phyloP scores from a whole-genome alignment of 2,797 vertebrate genomes.

The Neosalanx taihuensis region DNA sequence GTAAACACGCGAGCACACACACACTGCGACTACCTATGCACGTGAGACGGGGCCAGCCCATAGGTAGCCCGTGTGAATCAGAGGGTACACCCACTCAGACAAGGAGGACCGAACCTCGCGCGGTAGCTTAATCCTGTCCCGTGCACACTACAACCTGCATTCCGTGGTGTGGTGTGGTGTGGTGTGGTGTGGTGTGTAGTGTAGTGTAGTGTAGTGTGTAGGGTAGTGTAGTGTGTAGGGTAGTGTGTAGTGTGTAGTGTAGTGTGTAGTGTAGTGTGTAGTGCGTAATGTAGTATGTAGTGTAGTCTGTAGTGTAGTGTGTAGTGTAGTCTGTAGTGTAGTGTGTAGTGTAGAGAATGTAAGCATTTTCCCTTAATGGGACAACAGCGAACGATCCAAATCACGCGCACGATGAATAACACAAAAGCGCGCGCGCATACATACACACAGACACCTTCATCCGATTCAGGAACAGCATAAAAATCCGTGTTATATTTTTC shows the following conservation, averaged over 20 bases:
- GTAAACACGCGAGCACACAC: background rate
- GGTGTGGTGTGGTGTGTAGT: too few species aligned
- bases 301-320: too few species aligned
- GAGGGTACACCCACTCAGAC: background rate
- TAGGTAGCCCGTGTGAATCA: background rate
- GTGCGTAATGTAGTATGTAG: too few species aligned
- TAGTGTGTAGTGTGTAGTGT: background rate
- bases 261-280: too few species aligned
- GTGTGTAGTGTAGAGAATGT: background rate
- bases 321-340: too few species aligned
- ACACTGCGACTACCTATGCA: constrained; percentile 2
- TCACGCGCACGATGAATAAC: constrained; percentile 1
- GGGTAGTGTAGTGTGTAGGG: too few species aligned
- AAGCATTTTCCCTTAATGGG: background rate
- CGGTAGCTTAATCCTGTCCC: background rate
- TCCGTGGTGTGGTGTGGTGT: background rate
- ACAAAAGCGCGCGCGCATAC: background rate
- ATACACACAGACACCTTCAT: constrained; percentile 7
- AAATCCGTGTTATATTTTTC: background rate
- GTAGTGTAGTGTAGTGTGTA: too few species aligned
- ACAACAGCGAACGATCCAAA: background rate
- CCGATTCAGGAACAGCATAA: background rate
- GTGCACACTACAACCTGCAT: background rate
- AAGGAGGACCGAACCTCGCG: background rate
- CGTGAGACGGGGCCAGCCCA: background rate